phyloP scores from a whole-genome alignment of 2,797 vertebrate genomes.

The Zalophus californianus region DNA sequence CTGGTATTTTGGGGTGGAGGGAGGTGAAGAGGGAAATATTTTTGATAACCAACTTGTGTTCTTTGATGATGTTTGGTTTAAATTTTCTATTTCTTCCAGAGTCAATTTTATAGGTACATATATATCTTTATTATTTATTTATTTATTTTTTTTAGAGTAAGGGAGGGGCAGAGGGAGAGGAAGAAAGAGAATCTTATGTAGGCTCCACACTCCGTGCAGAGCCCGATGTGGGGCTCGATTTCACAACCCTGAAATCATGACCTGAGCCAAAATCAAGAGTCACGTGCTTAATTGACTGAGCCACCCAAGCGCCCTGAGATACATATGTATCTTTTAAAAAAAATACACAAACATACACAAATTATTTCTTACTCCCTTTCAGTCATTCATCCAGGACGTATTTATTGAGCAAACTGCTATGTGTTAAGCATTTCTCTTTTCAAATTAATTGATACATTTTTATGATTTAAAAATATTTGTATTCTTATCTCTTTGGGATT shows the following conservation, averaged over 20 bases:
- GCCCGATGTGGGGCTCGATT: background rate
- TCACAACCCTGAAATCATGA: background rate
- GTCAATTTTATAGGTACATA: background rate
- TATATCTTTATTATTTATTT: too few species aligned
- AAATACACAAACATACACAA: background rate
- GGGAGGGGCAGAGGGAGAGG: background rate
- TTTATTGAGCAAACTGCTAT: background rate
- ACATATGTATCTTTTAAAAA: background rate
- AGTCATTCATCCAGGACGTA: background rate
- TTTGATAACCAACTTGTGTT: slow-evolving; percentile 1
- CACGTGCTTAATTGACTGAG: background rate
- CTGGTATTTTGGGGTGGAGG: background rate
- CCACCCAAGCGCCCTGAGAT: too few species aligned
- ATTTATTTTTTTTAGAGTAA: background rate
- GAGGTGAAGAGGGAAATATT: background rate
- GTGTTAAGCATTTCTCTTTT: slow-evolving; percentile 35
- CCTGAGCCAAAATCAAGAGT: background rate
- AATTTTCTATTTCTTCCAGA: background rate
- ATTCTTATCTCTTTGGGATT: background rate
- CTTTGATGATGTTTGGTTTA: background rate
- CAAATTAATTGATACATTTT: background rate
- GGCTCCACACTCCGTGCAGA: background rate
- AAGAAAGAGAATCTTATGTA: background rate
- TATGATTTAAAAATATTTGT: slow-evolving; percentile 36
- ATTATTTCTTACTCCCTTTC: background rate